Base-by-base conservation (phyloP, 2,797 vertebrate species). In the Triplophysa bombifrons region DNA sequence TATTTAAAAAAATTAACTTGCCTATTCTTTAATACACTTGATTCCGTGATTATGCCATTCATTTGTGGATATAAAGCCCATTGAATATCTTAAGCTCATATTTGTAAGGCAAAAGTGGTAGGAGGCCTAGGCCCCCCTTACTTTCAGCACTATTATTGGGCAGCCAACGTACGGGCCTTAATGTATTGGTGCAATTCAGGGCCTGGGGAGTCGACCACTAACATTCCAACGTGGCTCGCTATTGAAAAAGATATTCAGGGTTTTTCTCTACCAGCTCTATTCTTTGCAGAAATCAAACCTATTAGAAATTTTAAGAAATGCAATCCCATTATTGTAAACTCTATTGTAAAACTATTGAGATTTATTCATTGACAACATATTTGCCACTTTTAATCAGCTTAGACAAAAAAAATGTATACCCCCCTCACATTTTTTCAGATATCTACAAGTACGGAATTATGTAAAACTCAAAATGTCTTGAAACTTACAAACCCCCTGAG, bases 281-380 rank as follows among this genome's bases (percentile, higher is more conserved):
- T 74, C 6, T 74, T 74, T 63, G 56, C 72, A 61, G 30, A 27
- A 68, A 70, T 20, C 1, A 70, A 53, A 34, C 68, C 50, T 38
- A 70, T 53, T 12, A 17, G 17, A 53, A 53, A 17, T 12, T 1
- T 70, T 13, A 70, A 14, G 17, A 70, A 30, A 14, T 50, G 65
- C 22, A 68, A 46, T 14, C 66, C 66, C 8, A 27, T 68, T 27
- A 0, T 51, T 69, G 46, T 50, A 53, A 53, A 70, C 30, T 70
- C 50, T 53, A 63, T 60, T 46, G 8, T 16, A 30, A 46, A 34
- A 22, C 4, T 46, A 63, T n/a, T 41, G 46, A 13, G 46, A 61
- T 61, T 22, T 74, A 44, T 48, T 63, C 58, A 27, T 74, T 22
- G 30, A 63, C 20, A 60, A 74, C 25, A 22, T 46, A 30, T 65